Conservation (phyloP, 2,888 invertebrate species). For the Leucophenga maculata region DNA sequence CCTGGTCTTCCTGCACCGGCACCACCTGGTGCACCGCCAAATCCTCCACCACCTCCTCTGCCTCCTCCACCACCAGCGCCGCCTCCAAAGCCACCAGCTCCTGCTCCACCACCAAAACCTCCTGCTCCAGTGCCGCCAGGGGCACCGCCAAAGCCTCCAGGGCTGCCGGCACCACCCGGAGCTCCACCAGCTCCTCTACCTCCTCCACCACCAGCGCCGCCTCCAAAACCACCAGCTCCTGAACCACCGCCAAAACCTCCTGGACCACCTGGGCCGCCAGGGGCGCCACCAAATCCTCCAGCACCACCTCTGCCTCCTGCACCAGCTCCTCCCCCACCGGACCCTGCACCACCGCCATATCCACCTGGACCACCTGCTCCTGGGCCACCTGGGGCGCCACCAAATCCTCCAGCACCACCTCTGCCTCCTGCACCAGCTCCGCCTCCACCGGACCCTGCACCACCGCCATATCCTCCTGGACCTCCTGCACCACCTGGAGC, state of each 20-base stretch:
- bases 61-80: conserved; percentile 35
- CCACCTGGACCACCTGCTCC: conserved; percentile 35
- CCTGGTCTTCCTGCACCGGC: conserved; percentile 45
- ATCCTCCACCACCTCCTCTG: conserved; percentile 31
- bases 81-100: conserved; percentile 24
- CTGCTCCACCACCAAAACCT: conserved; percentile 38
- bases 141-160: conserved; percentile 58
- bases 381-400: conserved; percentile 50
- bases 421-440: conserved; percentile 30
- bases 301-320: conserved; percentile 38
- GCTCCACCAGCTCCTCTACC: conserved; percentile 44
- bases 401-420: conserved; percentile 50
- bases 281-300: too few species aligned
- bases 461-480: conserved; percentile 33
- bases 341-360: conserved; percentile 40
- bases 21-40: conserved; percentile 36
- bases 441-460: conserved; percentile 40
- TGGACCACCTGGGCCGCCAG: conserved; percentile 48
- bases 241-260: conserved; percentile 35
- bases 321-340: conserved; percentile 34
- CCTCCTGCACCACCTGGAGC: conserved; percentile 20
- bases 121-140: conserved; percentile 42
- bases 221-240: conserved; percentile 41
- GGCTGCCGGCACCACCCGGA: conserved; percentile 47
- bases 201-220: conserved; percentile 39